A percentile compares a stretch with the other conserved stretches of the same genome.
Evolutionary conservation across 1,140 invertebrate species (phyloP).

Genomic region (Euschistus heros): DNA sequence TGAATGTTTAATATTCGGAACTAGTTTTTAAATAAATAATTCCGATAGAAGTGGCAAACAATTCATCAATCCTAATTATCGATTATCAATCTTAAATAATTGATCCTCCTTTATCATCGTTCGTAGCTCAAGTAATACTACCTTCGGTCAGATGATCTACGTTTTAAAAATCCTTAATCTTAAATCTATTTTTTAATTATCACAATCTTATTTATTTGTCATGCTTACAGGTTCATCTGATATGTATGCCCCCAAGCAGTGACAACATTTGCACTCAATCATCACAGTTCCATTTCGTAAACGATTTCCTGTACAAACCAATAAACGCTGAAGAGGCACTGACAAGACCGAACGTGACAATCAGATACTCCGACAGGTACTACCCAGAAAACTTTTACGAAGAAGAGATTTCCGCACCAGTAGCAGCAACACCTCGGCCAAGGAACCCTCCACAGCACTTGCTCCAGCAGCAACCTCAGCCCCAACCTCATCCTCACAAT

Average conservation of each 20-base stretch:
- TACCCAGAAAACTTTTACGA: conserved; percentile 31
- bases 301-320: conserved; percentile 84
- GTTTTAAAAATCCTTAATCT: background rate
- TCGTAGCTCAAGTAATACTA: no score
- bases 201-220: conserved; percentile 11
- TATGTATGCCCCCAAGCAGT: conserved; percentile 80
- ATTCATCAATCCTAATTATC: no score
- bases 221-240: conserved; percentile 66
- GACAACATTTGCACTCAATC: conserved; percentile 85
- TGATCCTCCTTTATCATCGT: no score
- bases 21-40: no score
- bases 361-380: conserved; percentile 70
- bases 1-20: no score
- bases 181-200: background rate
- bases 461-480: conserved; percentile 19
- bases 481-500: conserved; percentile 16
- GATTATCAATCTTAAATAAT: no score
- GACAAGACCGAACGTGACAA: conserved; percentile 65
- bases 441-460: conserved; percentile 15
- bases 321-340: conserved; percentile 70
- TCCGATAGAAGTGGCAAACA: no score
- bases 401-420: conserved; percentile 21
- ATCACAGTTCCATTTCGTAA: conserved; percentile 82
- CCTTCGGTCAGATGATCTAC: background rate
- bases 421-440: conserved; percentile 21